Conservation (phyloP, 2,888 invertebrate species). For the Leptopilina myrica region DNA sequence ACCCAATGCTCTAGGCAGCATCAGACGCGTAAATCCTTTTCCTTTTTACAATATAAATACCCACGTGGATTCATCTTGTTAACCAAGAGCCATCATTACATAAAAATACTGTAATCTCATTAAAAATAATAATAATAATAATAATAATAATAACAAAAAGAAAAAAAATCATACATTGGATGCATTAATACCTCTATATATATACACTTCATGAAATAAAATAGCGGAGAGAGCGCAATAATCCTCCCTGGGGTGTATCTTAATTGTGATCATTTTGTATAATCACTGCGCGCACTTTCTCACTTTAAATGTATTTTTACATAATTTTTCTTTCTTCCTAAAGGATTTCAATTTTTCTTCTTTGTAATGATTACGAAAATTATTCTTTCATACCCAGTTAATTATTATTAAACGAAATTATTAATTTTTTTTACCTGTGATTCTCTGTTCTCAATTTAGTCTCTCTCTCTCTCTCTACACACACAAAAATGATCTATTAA, state of each 20-base stretch:
- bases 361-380: too few species aligned
- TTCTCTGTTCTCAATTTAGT: too few species aligned
- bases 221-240: not conserved
- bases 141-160: not conserved
- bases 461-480: too few species aligned
- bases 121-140: not conserved
- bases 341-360: too few species aligned
- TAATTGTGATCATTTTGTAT: conserved; percentile 10
- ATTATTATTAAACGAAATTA: too few species aligned
- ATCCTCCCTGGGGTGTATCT: conserved; percentile 13
- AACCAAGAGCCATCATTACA: not conserved
- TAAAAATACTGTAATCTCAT: conserved; percentile 11
- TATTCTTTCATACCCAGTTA: too few species aligned
- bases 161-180: not conserved
- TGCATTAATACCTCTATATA: too few species aligned
- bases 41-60: not conserved
- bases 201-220: not conserved
- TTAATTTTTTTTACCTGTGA: too few species aligned
- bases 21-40: conserved; percentile 49
- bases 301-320: too few species aligned
- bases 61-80: conserved; percentile 22
- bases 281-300: not conserved
- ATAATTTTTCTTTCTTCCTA: too few species aligned
- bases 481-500: too few species aligned
- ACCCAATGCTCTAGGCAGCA: conserved; percentile 50